These are phyloP conservation scores for Tretioscincus oriximinensis DNA, from an alignment of 2,113 vertebrate species.

Conservation along the genomic window DNA sequence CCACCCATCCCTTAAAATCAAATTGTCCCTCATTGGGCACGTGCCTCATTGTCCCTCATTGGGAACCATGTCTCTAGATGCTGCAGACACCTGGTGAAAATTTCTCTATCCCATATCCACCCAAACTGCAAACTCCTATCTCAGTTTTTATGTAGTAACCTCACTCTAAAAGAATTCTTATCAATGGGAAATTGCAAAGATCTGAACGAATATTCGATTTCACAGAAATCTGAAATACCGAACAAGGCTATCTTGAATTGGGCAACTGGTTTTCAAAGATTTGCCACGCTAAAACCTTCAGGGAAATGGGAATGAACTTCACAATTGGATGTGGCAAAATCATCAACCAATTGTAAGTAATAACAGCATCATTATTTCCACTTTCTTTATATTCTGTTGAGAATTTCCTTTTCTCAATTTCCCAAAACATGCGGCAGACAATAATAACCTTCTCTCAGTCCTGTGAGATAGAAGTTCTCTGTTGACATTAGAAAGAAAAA, in stretches of 20 bases:
- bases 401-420: neutral
- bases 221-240: too few relatives aligned
- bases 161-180: neutral
- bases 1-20: too few relatives aligned
- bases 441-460: neutral
- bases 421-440: neutral
- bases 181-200: neutral
- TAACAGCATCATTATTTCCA: neutral
- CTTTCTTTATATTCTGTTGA: conserved; percentile 6
- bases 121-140: too few relatives aligned
- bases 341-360: neutral
- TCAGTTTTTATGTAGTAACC: too few relatives aligned
- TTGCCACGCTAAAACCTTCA: neutral
- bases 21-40: too few relatives aligned
- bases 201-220: neutral
- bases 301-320: neutral
- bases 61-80: too few relatives aligned
- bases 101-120: too few relatives aligned
- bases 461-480: neutral
- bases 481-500: conserved; percentile 6
- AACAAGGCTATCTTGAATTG: neutral
- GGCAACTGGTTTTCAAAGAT: neutral
- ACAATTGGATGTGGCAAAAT: neutral
- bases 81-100: too few relatives aligned
- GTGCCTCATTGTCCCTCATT: too few relatives aligned